Percentiles rank a stretch among this genome's conserved stretches.
These are phyloP conservation scores for Crotalus horridus DNA, from an alignment of 2,113 vertebrate species.

Conservation along the genomic window DNA sequence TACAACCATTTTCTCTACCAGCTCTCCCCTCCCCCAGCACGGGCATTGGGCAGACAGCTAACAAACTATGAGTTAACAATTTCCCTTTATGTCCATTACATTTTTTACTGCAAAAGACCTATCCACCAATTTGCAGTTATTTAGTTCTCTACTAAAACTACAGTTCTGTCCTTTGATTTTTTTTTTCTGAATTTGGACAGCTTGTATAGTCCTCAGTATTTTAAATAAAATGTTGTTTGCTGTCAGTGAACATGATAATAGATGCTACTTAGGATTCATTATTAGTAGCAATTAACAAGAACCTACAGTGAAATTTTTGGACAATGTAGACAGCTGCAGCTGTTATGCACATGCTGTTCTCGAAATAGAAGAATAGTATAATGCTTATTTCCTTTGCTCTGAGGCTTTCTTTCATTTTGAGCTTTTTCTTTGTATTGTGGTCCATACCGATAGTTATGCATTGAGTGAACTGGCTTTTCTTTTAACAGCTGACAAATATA, in stretches of 20 bases:
- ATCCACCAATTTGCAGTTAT: not conserved
- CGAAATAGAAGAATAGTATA: not conserved
- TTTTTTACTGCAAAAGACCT: not conserved
- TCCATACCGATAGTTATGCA: not conserved
- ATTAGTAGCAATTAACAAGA: not conserved
- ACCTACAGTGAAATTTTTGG: not conserved
- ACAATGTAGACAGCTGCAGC: not conserved
- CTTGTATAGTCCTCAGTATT: not conserved
- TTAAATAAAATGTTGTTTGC: not conserved
- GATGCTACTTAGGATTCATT: not conserved
- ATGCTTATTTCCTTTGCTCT: slow-evolving; percentile 7
- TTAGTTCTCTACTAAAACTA: not conserved
- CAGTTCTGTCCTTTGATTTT: not conserved
- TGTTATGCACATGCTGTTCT: not conserved
- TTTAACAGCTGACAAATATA: slow-evolving; percentile 90
- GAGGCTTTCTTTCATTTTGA: not conserved
- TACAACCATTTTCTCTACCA: not conserved
- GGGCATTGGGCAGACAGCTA: not conserved
- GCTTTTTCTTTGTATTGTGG: not conserved
- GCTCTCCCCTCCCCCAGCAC: not conserved
- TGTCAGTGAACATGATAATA: not conserved
- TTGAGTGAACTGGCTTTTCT: slow-evolving; percentile 14
- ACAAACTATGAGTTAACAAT: not conserved
- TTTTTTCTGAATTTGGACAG: not conserved
- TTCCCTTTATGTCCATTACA: not conserved